phyloP scores from a whole-genome alignment of 1,140 invertebrate genomes.

The Drosophila cardini region DNA sequence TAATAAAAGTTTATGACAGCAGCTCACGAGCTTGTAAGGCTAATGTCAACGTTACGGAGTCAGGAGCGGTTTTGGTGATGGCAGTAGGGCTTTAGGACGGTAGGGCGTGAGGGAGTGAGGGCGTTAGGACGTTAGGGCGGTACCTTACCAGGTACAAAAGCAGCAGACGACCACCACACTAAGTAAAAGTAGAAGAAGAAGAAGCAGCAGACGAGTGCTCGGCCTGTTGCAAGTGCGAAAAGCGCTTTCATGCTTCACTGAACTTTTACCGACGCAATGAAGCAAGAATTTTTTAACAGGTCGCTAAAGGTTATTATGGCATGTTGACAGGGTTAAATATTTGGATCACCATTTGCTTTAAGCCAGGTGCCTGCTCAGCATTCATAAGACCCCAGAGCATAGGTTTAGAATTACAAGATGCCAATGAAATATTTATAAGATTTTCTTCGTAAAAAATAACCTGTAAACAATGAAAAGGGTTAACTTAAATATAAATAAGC shows the following conservation, averaged over 20 bases:
- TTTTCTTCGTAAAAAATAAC: background rate
- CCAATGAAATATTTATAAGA: conserved; percentile 25
- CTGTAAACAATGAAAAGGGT: background rate
- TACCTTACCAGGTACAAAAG: conserved; percentile 18
- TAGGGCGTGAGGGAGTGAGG: background rate
- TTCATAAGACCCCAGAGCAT: background rate
- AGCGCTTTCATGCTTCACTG: conserved; percentile 75
- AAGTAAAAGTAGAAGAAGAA: background rate
- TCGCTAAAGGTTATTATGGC: conserved; percentile 38
- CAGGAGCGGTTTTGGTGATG: conserved; percentile 38
- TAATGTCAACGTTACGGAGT: conserved; percentile 68
- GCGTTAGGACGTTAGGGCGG: too few relatives aligned
- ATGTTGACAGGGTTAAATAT: conserved; percentile 34
- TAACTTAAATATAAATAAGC: background rate
- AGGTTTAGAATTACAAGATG: background rate
- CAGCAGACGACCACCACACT: conserved; percentile 5
- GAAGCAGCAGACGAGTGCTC: background rate
- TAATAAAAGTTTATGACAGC: conserved; percentile 81
- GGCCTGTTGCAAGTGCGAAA: conserved; percentile 69
- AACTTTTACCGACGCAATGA: conserved; percentile 60
- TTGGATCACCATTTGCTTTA: conserved; percentile 24
- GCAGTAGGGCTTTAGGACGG: background rate
- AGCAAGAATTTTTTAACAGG: conserved; percentile 52
- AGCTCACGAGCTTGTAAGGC: conserved; percentile 80
- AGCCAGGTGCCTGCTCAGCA: conserved; percentile 2